Evolutionary conservation across 2,888 invertebrate genomes (phyloP).

Genomic region (Tetanocera ferruginea): DNA sequence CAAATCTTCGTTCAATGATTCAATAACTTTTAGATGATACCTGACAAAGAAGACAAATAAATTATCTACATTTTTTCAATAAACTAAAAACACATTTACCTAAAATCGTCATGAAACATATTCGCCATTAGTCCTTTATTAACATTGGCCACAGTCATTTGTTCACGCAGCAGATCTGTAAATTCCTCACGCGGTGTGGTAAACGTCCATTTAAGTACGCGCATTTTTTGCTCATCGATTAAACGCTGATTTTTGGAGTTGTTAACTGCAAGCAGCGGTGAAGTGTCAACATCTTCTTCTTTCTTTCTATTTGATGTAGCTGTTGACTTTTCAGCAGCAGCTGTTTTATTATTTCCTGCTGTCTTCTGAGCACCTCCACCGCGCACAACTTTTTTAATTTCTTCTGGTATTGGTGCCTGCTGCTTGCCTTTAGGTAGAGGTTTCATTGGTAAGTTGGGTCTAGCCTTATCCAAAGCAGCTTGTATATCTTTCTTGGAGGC

Average conservation of each 20-base stretch:
- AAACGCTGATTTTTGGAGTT: conserved; percentile 92
- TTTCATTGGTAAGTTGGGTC: conserved; percentile 86
- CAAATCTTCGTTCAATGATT: conserved; percentile 87
- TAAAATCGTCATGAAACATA: conserved; percentile 95
- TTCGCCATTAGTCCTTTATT: conserved; percentile 89
- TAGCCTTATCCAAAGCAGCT: conserved; percentile 86
- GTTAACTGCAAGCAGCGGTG: conserved; percentile 84
- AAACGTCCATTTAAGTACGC: conserved; percentile 96
- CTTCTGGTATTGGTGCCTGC: conserved; percentile 71
- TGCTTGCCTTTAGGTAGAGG: conserved; percentile 77
- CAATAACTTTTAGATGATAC: conserved; percentile 95
- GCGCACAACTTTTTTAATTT: conserved; percentile 70
- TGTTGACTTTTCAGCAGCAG: conserved; percentile 57
- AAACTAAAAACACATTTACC: conserved; percentile 69
- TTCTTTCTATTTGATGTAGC: conserved; percentile 77
- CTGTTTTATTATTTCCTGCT: conserved; percentile 44
- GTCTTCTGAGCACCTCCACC: conserved; percentile 58
- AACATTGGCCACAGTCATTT: conserved; percentile 89
- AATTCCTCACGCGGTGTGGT: conserved; percentile 94
- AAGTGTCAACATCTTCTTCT: conserved; percentile 86
- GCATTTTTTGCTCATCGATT: conserved; percentile 93
- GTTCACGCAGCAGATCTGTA: conserved; percentile 89
- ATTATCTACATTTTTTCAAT: not conserved
- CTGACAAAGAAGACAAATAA: conserved; percentile 71
- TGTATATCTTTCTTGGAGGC: conserved; percentile 83